These are phyloP conservation scores for Megalonaias nervosa DNA, from an alignment of 1,140 invertebrate species.

Conservation along the genomic window DNA sequence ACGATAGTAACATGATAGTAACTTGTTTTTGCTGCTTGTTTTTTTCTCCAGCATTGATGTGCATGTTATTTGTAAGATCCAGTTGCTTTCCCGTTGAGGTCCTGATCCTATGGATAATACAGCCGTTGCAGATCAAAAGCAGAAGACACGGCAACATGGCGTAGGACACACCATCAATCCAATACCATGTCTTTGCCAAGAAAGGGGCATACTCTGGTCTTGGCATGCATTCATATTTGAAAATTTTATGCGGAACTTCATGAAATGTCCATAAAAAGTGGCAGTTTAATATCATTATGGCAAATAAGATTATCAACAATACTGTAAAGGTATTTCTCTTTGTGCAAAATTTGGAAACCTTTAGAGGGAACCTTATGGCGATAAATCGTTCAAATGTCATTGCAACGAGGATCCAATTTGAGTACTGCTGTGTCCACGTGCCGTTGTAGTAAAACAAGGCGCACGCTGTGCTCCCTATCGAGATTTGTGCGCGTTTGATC, in stretches of 20 bases:
- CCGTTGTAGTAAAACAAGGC: slow-evolving; percentile 48
- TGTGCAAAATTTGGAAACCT: slow-evolving; percentile 48
- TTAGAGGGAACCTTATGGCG: slow-evolving; percentile 59
- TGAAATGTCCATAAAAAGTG: slow-evolving; percentile 39
- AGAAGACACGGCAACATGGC: slow-evolving; percentile 48
- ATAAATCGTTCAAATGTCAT: slow-evolving; percentile 62
- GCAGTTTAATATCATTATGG: slow-evolving; percentile 36
- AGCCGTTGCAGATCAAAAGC: slow-evolving; percentile 43
- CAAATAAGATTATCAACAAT: slow-evolving; percentile 35
- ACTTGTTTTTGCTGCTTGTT: slow-evolving; percentile 51
- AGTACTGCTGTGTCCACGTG: slow-evolving; percentile 46
- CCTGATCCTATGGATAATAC: slow-evolving; percentile 48
- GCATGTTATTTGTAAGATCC: slow-evolving; percentile 26
- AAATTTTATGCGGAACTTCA: slow-evolving; percentile 20
- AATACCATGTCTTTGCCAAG: slow-evolving; percentile 44
- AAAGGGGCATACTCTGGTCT: slow-evolving; percentile 28
- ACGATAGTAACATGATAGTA: slow-evolving; percentile 58
- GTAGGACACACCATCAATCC: slow-evolving; percentile 49
- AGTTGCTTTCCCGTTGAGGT: slow-evolving; percentile 41
- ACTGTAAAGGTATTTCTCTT: slow-evolving; percentile 23
- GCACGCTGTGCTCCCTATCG: slow-evolving; percentile 41
- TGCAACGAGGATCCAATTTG: slow-evolving; percentile 61
- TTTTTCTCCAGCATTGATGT: slow-evolving; percentile 42
- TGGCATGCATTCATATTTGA: slow-evolving; percentile 25
- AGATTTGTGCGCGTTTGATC: slow-evolving; percentile 33